Percentiles rank a stretch among this genome's conserved stretches.
These are phyloP conservation scores for Heliconius ismenius DNA, from an alignment of 2,888 invertebrate species.

Conservation along the genomic window DNA sequence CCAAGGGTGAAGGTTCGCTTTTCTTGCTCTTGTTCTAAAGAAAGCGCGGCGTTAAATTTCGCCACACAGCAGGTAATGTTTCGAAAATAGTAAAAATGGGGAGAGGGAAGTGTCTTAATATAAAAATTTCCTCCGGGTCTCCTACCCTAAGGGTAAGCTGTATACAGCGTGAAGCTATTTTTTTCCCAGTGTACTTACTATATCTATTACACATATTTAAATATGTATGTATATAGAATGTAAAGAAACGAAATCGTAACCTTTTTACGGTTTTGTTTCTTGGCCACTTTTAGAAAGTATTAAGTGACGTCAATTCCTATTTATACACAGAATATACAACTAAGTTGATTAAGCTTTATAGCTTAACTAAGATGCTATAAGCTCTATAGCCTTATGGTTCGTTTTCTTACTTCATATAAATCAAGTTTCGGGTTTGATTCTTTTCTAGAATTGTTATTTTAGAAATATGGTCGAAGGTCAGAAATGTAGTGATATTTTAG, in stretches of 20 bases:
- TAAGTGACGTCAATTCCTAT: not conserved
- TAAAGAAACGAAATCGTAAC: not conserved
- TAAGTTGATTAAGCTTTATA: not conserved
- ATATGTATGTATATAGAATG: too few relatives aligned
- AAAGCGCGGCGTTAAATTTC: not conserved
- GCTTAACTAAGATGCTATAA: not conserved
- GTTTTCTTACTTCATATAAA: too few relatives aligned
- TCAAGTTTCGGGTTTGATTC: not conserved
- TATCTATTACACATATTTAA: too few relatives aligned
- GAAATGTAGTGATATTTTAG: too few relatives aligned
- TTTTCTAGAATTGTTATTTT: too few relatives aligned
- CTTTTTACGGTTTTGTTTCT: not conserved
- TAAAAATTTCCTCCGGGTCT: too few relatives aligned
- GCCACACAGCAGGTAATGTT: not conserved
- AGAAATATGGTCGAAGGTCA: too few relatives aligned
- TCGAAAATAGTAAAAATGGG: not conserved
- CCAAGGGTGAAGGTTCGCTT: too few relatives aligned
- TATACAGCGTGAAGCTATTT: too few relatives aligned
- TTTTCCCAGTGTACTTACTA: too few relatives aligned
- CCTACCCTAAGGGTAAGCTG: too few relatives aligned
- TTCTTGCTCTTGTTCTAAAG: not conserved
- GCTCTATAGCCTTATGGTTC: not conserved
- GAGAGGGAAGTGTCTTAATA: not conserved
- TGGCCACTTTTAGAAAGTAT: not conserved
- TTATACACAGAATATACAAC: not conserved